A percentile compares a stretch with the other conserved stretches of the same genome.
These are phyloP conservation scores for Drosophila chauvacae DNA, from an alignment of 1,140 invertebrate species.

Conservation along the genomic window DNA sequence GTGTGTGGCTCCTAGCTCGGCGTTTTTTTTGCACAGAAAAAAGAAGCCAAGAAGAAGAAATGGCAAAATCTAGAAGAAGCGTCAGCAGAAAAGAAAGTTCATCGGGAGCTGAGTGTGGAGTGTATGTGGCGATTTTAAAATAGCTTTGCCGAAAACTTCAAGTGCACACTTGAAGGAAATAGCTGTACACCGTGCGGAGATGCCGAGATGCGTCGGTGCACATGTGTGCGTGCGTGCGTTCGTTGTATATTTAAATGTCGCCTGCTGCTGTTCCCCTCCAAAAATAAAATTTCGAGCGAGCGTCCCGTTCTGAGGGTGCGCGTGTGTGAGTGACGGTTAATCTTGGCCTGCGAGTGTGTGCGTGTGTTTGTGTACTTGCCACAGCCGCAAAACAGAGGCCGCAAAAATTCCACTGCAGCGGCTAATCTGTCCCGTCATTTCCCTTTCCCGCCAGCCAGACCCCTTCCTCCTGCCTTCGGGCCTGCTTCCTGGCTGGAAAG, in stretches of 20 bases:
- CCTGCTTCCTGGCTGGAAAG: neutral
- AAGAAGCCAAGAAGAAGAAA: slow-evolving; percentile 40
- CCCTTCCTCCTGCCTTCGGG: neutral
- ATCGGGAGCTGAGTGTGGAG: slow-evolving; percentile 59
- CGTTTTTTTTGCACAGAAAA: slow-evolving; percentile 52
- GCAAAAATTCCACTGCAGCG: slow-evolving; percentile 74
- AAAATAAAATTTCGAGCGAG: slow-evolving; percentile 67
- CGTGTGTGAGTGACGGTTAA: slow-evolving; percentile 35
- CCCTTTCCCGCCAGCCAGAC: slow-evolving; percentile 10
- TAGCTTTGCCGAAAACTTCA: slow-evolving; percentile 80
- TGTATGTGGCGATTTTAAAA: slow-evolving; percentile 76
- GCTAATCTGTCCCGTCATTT: slow-evolving; percentile 51
- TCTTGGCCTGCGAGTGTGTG: slow-evolving; percentile 15
- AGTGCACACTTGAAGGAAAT: slow-evolving; percentile 69
- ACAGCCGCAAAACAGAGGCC: slow-evolving; percentile 63
- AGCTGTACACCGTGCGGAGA: slow-evolving; percentile 29
- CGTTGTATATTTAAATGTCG: slow-evolving; percentile 76
- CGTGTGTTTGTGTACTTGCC: slow-evolving; percentile 45
- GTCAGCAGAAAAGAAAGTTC: slow-evolving; percentile 81
- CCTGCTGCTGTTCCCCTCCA: slow-evolving; percentile 66
- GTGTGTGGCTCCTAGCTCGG: slow-evolving; percentile 42
- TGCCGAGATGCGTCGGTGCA: slow-evolving; percentile 27
- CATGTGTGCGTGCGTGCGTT: slow-evolving; percentile 44
- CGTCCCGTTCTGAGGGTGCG: slow-evolving; percentile 33
- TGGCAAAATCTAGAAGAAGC: slow-evolving; percentile 80